Evolutionary conservation across 2,888 invertebrate genomes (phyloP), one percentile per base, ranked within the genome.

Genomic region (Sericinus montela): DNA sequence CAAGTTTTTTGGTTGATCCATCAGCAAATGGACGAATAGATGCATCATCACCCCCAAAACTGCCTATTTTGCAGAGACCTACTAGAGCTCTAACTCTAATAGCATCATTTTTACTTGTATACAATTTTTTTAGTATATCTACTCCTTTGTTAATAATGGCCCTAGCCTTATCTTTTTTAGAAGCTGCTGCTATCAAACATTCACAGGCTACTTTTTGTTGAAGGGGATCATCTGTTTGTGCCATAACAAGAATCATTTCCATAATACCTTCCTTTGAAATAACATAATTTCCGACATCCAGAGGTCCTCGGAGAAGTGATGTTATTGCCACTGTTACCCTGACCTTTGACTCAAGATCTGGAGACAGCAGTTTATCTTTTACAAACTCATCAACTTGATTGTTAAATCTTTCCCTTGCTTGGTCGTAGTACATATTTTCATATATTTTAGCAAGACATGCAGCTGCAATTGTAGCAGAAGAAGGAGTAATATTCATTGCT

Each of bases 181-280:
- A 97, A 1, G 98, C 95, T 3, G 98, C 98, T 4, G 98, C 97
- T 52, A 99, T 96, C 39, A 99, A 93, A 62, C 99, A 98, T 80
- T 99, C 99, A 69, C 97, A 97, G 0, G 99, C 96, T 10, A 98
- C 95, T 80, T 94, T 95, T 88, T 99, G 94, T 71, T 98, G 97
- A 0, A 98, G 81, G 10, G 91, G 60, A 69, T 98, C 96, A n/a
- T 97, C 97, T 8, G 96, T 95, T 52, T 94, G 94, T 1, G 99
- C 99, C 97, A 99, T 98, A 5, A 96, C 96, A 25, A 99, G 86
- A 77, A 99, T 97, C 95, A 99, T 97, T 78, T 98, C 96, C 63
- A 98, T 90, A 52, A 99, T 95, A 25, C 97, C 97, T 60, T 94
- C 94, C 64, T 93, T 92, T 4, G 94, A 94, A 45, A 97, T 91